A percentile compares a stretch with the other conserved stretches of the same genome.
phyloP scores from a whole-genome alignment of 2,888 invertebrate species.

The Magallana nippona region DNA sequence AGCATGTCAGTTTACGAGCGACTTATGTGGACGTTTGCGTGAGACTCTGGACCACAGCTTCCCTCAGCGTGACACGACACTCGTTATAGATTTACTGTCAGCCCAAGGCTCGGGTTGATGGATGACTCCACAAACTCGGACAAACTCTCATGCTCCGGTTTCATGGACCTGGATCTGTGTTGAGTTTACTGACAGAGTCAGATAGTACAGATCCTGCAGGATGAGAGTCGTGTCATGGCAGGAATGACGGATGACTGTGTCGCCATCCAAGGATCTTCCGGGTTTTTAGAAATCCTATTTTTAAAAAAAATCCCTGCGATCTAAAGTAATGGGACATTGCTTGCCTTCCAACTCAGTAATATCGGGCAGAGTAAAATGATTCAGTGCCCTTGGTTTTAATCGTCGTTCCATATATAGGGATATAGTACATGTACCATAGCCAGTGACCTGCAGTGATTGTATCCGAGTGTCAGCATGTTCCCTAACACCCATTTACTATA shows the following conservation, averaged over 20 bases:
- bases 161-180: neutral
- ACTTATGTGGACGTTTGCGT: neutral
- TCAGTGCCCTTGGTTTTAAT: too few species aligned
- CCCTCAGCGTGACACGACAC: neutral
- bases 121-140: neutral
- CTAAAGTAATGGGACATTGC: neutral
- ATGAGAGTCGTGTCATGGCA: neutral
- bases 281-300: neutral
- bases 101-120: neutral
- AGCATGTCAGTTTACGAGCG: too few species aligned
- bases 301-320: neutral
- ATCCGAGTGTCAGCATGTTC: neutral
- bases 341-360: neutral
- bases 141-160: neutral
- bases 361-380: neutral
- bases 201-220: neutral
- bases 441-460: too few species aligned
- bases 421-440: too few species aligned
- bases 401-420: too few species aligned
- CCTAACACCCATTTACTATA: neutral
- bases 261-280: conserved; percentile 14
- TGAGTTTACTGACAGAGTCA: neutral
- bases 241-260: neutral
- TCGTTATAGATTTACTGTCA: conserved; percentile 17
- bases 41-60: neutral